These are phyloP conservation scores for Drosophila punjabiensis DNA, from an alignment of 1,140 invertebrate genomes.

Conservation along the genomic window DNA sequence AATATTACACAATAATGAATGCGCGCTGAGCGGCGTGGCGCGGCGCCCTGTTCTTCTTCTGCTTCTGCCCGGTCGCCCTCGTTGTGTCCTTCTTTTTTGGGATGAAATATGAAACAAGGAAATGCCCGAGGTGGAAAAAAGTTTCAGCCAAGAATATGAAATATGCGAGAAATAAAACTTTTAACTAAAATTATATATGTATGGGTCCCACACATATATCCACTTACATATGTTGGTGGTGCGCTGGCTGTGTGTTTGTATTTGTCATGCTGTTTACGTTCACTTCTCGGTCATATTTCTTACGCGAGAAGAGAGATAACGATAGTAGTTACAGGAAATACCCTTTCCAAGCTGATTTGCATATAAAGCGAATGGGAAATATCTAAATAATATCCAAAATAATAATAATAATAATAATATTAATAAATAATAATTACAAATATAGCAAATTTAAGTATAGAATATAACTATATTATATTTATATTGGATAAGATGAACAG, in stretches of 20 bases:
- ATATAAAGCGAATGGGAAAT: not conserved
- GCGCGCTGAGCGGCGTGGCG: slow-evolving; percentile 41
- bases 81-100: slow-evolving; percentile 56
- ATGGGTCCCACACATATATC: slow-evolving; percentile 48
- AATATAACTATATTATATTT: too few species aligned
- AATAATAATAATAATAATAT: too few species aligned
- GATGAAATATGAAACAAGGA: slow-evolving; percentile 80
- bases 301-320: slow-evolving; percentile 19
- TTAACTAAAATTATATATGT: slow-evolving; percentile 84
- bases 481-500: too few species aligned
- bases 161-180: slow-evolving; percentile 82
- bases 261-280: slow-evolving; percentile 78
- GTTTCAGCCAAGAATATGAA: slow-evolving; percentile 76
- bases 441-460: too few species aligned
- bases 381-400: not conserved
- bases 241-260: slow-evolving; percentile 49
- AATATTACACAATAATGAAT: slow-evolving; percentile 85
- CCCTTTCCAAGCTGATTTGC: slow-evolving; percentile 16
- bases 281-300: slow-evolving; percentile 70
- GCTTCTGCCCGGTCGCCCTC: slow-evolving; percentile 18
- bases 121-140: slow-evolving; percentile 69
- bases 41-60: not conserved
- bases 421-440: too few species aligned
- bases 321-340: slow-evolving; percentile 30
- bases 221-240: slow-evolving; percentile 36